Evolutionary conservation across 2,888 invertebrate species (phyloP).

Genomic region (Branchellion lobata): DNA sequence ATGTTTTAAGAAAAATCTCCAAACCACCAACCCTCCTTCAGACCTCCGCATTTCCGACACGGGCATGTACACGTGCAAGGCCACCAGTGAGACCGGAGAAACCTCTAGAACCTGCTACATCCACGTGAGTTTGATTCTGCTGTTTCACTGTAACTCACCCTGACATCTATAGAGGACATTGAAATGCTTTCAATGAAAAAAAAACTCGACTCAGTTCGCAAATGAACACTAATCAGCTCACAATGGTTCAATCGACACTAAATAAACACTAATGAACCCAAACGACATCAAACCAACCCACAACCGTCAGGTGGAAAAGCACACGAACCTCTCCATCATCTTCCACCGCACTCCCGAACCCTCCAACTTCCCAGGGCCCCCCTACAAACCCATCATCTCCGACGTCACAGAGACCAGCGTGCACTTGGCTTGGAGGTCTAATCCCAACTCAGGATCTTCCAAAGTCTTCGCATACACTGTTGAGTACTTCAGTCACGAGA

Average conservation of each 20-base stretch:
- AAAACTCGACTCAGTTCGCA: too few species aligned
- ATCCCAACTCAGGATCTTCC: constrained; percentile 53
- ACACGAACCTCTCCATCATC: constrained; percentile 64
- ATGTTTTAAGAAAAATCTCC: too few species aligned
- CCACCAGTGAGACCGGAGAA: constrained; percentile 77
- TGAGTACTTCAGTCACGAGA: constrained; percentile 65
- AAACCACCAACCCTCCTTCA: constrained; percentile 56
- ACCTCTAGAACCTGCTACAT: constrained; percentile 66
- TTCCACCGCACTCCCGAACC: constrained; percentile 54
- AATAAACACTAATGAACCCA: too few species aligned
- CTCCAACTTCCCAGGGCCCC: constrained; percentile 53
- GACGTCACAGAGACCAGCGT: constrained; percentile 52
- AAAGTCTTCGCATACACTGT: constrained; percentile 52
- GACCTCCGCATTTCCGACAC: constrained; percentile 72
- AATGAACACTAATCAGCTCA: too few species aligned
- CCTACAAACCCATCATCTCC: constrained; percentile 50
- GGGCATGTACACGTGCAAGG: constrained; percentile 79
- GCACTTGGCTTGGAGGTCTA: constrained; percentile 51
- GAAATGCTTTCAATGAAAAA: too few species aligned
- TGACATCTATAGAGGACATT: background rate
- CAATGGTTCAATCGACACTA: too few species aligned
- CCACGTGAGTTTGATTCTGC: constrained; percentile 64
- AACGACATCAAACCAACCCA: constrained; percentile 66
- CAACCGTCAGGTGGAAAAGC: constrained; percentile 63
- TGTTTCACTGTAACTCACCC: background rate